Conservation (phyloP, 1,140 invertebrate species). For the Anoplophora glabripennis region DNA sequence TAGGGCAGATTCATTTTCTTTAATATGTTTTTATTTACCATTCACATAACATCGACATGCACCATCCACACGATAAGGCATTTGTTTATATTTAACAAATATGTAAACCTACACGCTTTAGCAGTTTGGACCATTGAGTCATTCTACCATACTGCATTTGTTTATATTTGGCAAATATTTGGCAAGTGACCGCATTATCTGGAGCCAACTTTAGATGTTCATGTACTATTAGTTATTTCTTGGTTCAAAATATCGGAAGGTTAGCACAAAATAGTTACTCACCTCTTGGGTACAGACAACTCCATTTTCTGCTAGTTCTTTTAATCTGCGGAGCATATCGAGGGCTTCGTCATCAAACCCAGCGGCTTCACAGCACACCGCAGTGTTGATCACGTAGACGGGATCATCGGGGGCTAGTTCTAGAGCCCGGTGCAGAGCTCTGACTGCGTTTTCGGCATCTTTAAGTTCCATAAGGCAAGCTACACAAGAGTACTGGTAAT, state of each 20-base stretch:
- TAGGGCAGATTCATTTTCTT: no score
- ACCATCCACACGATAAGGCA: no score
- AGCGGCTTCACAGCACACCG: constrained; percentile 15
- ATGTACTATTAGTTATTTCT: no score
- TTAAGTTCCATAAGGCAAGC: constrained; percentile 51
- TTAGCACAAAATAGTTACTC: not conserved
- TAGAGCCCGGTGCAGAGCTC: constrained; percentile 46
- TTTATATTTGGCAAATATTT: no score
- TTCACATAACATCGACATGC: no score
- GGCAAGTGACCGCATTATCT: no score
- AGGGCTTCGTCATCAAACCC: constrained; percentile 24
- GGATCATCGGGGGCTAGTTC: constrained; percentile 38
- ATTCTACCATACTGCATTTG: no score
- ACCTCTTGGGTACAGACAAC: constrained; percentile 23
- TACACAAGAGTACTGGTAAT: constrained; percentile 26
- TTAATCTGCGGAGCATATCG: constrained; percentile 12
- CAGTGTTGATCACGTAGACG: constrained; percentile 34
- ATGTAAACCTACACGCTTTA: no score
- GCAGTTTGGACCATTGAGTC: no score
- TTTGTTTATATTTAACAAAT: no score
- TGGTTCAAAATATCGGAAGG: not conserved
- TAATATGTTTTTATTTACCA: no score
- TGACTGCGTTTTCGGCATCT: constrained; percentile 50
- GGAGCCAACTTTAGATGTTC: no score
- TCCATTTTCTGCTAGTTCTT: constrained; percentile 1